phyloP scores from a whole-genome alignment of 2,113 vertebrate species.

The Oryzias curvinotus region DNA sequence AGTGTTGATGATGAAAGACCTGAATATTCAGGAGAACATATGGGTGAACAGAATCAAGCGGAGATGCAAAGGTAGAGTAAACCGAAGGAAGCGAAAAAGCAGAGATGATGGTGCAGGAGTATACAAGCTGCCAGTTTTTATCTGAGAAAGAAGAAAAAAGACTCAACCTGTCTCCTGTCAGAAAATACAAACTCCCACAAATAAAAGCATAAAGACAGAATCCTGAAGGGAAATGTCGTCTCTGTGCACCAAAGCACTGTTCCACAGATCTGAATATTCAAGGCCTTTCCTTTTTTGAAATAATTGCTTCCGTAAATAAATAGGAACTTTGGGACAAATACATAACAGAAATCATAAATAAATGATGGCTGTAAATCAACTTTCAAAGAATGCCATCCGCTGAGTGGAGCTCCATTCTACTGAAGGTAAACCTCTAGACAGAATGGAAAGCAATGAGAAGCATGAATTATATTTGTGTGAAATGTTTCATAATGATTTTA shows the following conservation, averaged over 20 bases:
- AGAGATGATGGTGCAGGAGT: constrained; percentile 18
- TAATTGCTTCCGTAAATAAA: no score
- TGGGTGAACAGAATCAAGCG: constrained; percentile 34
- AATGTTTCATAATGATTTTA: constrained; percentile 71
- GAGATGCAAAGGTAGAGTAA: constrained; percentile 24
- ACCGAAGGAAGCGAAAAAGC: constrained; percentile 19
- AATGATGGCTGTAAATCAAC: no score
- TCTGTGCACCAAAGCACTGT: background rate
- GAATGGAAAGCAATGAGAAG: background rate
- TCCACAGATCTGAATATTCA: constrained; percentile 3
- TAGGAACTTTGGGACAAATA: no score
- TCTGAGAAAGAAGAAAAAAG: constrained; percentile 9
- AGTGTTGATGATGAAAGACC: constrained; percentile 35
- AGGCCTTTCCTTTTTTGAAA: background rate
- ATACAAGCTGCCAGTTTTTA: constrained; percentile 12
- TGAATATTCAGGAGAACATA: constrained; percentile 32
- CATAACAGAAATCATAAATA: no score
- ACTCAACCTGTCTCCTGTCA: constrained; percentile 22
- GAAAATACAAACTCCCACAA: constrained; percentile 30
- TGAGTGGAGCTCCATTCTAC: no score
- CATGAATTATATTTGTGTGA: constrained; percentile 36
- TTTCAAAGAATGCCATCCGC: no score
- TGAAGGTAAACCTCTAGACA: no score
- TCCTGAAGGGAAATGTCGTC: background rate
- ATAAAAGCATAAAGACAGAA: constrained; percentile 13